A percentile compares a stretch with the other conserved stretches of the same genome.
Evolutionary conservation across 2,797 vertebrate genomes (phyloP).

Genomic region (Pempheris klunzingeri): DNA sequence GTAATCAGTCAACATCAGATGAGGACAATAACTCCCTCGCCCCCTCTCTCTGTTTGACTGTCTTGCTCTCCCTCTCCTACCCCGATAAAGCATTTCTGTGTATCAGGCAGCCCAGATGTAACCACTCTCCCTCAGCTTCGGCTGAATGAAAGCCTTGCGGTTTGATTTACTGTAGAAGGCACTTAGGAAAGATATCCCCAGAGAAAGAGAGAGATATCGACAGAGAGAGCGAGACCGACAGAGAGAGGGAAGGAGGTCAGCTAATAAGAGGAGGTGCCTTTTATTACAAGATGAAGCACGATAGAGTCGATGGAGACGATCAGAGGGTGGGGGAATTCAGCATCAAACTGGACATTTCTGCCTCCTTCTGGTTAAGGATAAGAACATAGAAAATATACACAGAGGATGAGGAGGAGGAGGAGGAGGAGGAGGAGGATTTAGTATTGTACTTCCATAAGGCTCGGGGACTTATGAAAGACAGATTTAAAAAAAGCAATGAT

Average conservation of each 20-base stretch:
- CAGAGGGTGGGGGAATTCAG: constrained; percentile 25
- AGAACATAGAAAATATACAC: constrained; percentile 24
- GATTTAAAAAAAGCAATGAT: neutral
- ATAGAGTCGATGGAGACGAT: constrained; percentile 36
- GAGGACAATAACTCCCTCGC: neutral
- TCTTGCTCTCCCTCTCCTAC: constrained; percentile 25
- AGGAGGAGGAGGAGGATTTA: neutral
- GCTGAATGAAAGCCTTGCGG: constrained; percentile 81
- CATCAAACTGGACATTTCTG: constrained; percentile 50
- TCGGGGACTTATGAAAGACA: neutral
- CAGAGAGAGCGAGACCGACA: constrained; percentile 26
- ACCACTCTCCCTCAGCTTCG: constrained; percentile 69
- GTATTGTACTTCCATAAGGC: neutral
- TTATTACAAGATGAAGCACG: constrained; percentile 60
- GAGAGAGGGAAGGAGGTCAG: constrained; percentile 8
- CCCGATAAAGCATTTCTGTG: constrained; percentile 58
- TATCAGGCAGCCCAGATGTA: constrained; percentile 58
- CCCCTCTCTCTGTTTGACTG: constrained; percentile 8
- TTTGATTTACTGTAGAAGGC: constrained; percentile 85
- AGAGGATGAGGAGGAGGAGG: neutral
- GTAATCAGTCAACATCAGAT: constrained; percentile 37
- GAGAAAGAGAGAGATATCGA: constrained; percentile 54
- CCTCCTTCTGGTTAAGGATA: constrained; percentile 69
- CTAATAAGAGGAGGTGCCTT: constrained; percentile 59
- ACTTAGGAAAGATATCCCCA: constrained; percentile 79